Percentiles rank a stretch among this genome's conserved stretches.
phyloP scores from a whole-genome alignment of 2,888 invertebrate species.

The Nowickia ferox region DNA sequence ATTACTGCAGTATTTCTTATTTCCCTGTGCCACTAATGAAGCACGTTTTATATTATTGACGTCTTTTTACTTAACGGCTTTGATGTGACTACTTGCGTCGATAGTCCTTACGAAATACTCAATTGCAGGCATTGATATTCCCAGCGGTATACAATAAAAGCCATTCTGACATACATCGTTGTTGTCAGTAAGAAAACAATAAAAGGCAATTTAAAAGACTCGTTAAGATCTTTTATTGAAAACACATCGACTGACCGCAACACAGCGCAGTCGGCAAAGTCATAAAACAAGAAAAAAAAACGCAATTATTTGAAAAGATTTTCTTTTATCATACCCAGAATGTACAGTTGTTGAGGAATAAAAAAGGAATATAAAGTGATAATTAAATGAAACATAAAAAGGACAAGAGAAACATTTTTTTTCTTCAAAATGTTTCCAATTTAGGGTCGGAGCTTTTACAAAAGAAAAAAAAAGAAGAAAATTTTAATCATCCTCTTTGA shows the following conservation, averaged over 20 bases:
- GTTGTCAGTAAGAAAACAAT: constrained; percentile 22
- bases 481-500: no score
- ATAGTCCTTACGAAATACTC: not conserved
- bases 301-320: constrained; percentile 30
- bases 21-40: constrained; percentile 22
- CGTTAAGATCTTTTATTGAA: constrained; percentile 51
- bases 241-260: constrained; percentile 42
- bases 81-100: constrained; percentile 22
- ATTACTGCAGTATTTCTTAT: not conserved
- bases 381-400: constrained; percentile 17
- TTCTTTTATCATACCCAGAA: not conserved
- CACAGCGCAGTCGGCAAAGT: constrained; percentile 1
- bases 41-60: constrained; percentile 43
- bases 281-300: constrained; percentile 1
- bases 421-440: no score
- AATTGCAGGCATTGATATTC: constrained; percentile 6
- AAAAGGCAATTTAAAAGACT: constrained; percentile 41
- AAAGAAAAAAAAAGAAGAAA: no score
- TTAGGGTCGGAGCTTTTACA: no score
- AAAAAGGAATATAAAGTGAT: not conserved
- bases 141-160: constrained; percentile 5
- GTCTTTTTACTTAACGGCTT: constrained; percentile 11
- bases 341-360: not conserved
- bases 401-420: not conserved
- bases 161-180: not conserved